Conservation (phyloP, 2,113 vertebrate species). For the Rhodinocichla rosea region DNA sequence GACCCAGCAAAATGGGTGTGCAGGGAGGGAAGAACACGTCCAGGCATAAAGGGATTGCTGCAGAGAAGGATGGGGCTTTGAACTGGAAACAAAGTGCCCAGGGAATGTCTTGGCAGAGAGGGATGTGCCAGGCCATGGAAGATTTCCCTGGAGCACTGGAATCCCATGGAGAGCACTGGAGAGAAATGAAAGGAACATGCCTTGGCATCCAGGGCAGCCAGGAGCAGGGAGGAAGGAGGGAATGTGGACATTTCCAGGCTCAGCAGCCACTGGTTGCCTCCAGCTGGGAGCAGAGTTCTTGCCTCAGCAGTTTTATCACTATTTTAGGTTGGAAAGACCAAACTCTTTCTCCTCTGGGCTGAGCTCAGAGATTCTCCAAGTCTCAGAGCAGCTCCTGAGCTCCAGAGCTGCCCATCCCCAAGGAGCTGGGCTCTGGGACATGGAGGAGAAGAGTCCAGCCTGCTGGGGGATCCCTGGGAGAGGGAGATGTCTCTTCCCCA, state of each 20-base stretch:
- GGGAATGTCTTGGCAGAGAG: background rate
- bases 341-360: background rate
- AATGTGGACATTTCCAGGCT: background rate
- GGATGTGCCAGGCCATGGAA: background rate
- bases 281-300: background rate
- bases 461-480: background rate
- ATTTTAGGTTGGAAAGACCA: background rate
- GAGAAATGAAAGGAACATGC: background rate
- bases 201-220: too few relatives aligned
- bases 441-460: background rate
- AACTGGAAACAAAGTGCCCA: background rate
- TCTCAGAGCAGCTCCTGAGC: background rate
- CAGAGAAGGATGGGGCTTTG: background rate
- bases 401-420: accelerated
- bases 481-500: background rate
- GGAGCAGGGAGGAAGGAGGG: background rate
- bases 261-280: background rate
- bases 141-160: background rate
- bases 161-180: background rate
- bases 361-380: background rate
- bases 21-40: background rate
- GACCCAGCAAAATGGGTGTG: background rate
- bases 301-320: background rate
- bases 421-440: background rate
- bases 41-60: background rate